Base-by-base conservation (phyloP, 1,140 invertebrate genomes). In the Uloborus diversus region DNA sequence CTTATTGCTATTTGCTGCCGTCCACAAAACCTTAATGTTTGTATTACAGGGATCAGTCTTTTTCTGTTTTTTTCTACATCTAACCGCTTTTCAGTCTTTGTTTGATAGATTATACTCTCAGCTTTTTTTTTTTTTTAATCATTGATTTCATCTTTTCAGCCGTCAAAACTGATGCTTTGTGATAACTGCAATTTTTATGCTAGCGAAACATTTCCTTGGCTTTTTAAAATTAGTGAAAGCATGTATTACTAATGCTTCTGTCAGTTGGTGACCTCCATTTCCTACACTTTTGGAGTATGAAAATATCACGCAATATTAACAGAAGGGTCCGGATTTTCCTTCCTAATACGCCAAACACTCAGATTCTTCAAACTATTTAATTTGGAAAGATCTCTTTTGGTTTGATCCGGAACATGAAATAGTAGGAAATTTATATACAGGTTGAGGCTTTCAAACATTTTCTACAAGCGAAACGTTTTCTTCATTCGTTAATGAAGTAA, bases 11-110 rank as follows among this genome's bases (percentile, higher is more conserved):
- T 2, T 7, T 32, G 25, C 2, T 64, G 61, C 1, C 32, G 1
- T 30, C n/a, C 61, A 23, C 61, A 64, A 11, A 64, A 64, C 27
- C 27, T 64, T 27, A 64, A 14, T 1, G 61, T 64, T 30, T 64
- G 14, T n/a, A 64, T 33, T 1, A 64, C 23, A 14, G 61, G 53
- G 4, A 57, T 57, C 27, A 57, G 13, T 7, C 14, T n/a, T 57
- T 57, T 2, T 57, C 53, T 17, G 23, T 57, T 57, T 2, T 57
- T 25, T 57, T 57, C 53, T 20, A 25, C 23, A 13, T 57, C 1
- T 2, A 13, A 20, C 23, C 2, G 2, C 2, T 13, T 11, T 20
- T 17, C 17, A 1, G 14, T 20, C 11, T 57, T 25, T 17, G 27
- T 1, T 25, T 57, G 2, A 13, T 13, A 1, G 1, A 20, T 25